phyloP scores from a whole-genome alignment of 2,113 vertebrate genomes.

The Azemiops feae region DNA sequence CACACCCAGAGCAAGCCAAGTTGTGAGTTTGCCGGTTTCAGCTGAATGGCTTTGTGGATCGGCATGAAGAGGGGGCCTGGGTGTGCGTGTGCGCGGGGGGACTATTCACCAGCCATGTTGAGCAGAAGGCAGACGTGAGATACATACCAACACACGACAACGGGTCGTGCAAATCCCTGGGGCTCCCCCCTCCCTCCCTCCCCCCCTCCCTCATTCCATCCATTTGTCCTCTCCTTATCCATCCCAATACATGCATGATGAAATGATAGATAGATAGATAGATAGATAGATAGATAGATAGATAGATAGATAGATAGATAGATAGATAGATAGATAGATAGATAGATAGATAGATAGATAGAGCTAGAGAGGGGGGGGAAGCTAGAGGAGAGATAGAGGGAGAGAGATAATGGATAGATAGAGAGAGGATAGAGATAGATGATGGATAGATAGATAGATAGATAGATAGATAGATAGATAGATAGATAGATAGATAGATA shows the following conservation, averaged over 20 bases:
- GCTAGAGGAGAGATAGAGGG: too few relatives aligned
- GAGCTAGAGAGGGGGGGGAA: too few relatives aligned
- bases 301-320: too few relatives aligned
- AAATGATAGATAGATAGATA: background rate
- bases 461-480: too few relatives aligned
- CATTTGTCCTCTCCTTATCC: background rate
- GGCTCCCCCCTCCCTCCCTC: background rate
- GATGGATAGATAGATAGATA: too few relatives aligned
- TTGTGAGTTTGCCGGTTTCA: background rate
- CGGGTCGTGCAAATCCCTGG: constrained; percentile 26
- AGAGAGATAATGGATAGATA: too few relatives aligned
- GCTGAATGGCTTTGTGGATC: background rate
- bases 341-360: too few relatives aligned
- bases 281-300: too few relatives aligned
- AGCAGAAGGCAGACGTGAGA: constrained; percentile 52
- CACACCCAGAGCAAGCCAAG: background rate
- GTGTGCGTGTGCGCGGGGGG: background rate
- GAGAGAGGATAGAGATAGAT: too few relatives aligned
- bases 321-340: too few relatives aligned
- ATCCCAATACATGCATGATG: background rate
- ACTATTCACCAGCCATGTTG: constrained; percentile 66
- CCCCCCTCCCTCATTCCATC: background rate
- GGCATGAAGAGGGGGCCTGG: background rate
- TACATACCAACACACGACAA: constrained; percentile 32
- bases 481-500: too few relatives aligned